Evolutionary conservation across 2,888 invertebrate species (phyloP).

Genomic region (Agriopis leucophaearia): DNA sequence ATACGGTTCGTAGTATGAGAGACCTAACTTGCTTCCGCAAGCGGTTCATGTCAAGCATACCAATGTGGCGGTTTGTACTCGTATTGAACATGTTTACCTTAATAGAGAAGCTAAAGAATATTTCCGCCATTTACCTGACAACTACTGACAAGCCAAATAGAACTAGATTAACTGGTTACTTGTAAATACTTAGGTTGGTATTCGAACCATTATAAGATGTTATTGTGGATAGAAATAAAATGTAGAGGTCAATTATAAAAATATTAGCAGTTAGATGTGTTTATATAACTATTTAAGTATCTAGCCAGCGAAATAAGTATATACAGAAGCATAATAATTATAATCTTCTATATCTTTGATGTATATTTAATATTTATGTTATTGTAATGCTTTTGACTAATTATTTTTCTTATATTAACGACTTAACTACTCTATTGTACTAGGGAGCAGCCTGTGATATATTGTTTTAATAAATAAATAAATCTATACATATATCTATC

Average conservation of each 20-base stretch:
- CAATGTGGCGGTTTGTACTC: slow-evolving; percentile 1
- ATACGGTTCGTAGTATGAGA: background rate
- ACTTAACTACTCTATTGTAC: too few relatives aligned
- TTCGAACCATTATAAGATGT: background rate
- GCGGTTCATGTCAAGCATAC: background rate
- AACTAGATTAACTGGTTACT: slow-evolving; percentile 9
- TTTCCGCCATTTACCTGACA: background rate
- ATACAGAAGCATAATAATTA: too few relatives aligned
- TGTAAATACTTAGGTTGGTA: background rate
- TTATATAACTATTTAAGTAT: too few relatives aligned
- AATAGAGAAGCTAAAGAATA: background rate
- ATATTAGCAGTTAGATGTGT: background rate
- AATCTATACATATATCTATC: too few relatives aligned
- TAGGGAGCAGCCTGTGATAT: too few relatives aligned
- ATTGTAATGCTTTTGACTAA: too few relatives aligned
- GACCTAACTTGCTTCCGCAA: slow-evolving; percentile 6
- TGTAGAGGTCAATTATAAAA: background rate
- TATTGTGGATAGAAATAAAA: slow-evolving; percentile 4
- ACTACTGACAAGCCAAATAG: background rate
- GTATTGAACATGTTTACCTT: slow-evolving; percentile 14
- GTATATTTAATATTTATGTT: too few relatives aligned
- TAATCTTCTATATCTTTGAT: too few relatives aligned
- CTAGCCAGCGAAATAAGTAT: too few relatives aligned
- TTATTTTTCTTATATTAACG: too few relatives aligned
- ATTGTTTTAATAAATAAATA: too few relatives aligned